phyloP scores from a whole-genome alignment of 2,113 vertebrate species.

The Callochromis pleurospilus region DNA sequence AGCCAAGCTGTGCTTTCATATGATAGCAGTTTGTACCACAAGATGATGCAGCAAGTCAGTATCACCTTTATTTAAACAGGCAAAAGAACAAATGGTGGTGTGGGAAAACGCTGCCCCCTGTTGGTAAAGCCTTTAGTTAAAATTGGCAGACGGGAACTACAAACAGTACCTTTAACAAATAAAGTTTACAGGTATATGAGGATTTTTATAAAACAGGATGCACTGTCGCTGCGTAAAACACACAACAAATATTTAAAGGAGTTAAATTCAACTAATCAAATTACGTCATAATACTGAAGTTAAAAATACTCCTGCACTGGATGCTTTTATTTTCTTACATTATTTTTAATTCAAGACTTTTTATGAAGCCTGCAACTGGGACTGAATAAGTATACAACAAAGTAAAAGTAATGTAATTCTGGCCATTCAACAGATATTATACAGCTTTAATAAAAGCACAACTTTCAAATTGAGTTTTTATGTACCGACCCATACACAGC shows the following conservation, averaged over 20 bases:
- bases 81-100: neutral
- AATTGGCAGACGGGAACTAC: neutral
- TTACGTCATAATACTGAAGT: neutral
- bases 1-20: neutral
- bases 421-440: neutral
- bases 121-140: neutral
- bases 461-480: neutral
- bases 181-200: neutral
- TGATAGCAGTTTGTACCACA: neutral
- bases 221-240: neutral
- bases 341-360: neutral
- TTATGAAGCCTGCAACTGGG: neutral
- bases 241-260: fast-evolving
- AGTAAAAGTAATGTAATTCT: neutral
- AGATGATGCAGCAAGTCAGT: neutral
- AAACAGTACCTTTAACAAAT: neutral
- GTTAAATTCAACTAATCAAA: neutral
- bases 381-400: neutral
- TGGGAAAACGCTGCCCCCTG: neutral
- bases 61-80: neutral
- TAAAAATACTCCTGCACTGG: neutral
- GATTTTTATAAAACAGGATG: neutral
- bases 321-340: neutral
- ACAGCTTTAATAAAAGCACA: fast-evolving
- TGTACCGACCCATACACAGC: neutral